Conservation (phyloP, 2,113 vertebrate species). For the Malurus cyaneus region DNA sequence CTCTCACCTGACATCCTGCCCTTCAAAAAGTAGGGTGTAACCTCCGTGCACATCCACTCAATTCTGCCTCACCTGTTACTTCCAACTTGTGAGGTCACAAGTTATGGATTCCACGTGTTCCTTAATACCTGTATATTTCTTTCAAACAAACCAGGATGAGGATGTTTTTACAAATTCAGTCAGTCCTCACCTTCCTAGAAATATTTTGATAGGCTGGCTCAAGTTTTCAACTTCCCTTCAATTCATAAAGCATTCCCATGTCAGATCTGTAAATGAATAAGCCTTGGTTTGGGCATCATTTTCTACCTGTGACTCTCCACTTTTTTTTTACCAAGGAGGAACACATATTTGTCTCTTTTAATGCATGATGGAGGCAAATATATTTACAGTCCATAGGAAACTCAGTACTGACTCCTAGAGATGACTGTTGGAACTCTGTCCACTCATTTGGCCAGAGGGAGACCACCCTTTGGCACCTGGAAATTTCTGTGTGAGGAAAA, state of each 20-base stretch:
- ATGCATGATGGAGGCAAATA: neutral
- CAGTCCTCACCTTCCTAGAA: neutral
- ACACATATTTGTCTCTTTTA: neutral
- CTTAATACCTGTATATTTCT: neutral
- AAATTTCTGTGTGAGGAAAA: neutral
- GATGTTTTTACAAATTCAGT: neutral
- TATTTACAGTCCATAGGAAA: neutral
- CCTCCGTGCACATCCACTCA: neutral
- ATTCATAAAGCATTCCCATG: neutral
- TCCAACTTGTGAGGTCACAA: neutral
- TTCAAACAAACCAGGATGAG: neutral
- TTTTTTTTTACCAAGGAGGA: neutral
- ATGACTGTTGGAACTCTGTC: neutral
- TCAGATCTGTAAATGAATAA: neutral
- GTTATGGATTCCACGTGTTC: fast-evolving
- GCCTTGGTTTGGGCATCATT: neutral
- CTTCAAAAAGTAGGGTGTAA: neutral
- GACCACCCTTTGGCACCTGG: neutral
- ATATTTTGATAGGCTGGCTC: neutral
- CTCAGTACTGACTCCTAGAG: neutral
- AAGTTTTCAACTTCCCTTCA: neutral
- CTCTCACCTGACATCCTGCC: neutral
- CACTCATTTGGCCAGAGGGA: neutral
- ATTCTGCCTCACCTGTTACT: neutral
- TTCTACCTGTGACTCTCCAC: neutral